phyloP scores from a whole-genome alignment of 2,113 vertebrate species.

The Podiceps cristatus region DNA sequence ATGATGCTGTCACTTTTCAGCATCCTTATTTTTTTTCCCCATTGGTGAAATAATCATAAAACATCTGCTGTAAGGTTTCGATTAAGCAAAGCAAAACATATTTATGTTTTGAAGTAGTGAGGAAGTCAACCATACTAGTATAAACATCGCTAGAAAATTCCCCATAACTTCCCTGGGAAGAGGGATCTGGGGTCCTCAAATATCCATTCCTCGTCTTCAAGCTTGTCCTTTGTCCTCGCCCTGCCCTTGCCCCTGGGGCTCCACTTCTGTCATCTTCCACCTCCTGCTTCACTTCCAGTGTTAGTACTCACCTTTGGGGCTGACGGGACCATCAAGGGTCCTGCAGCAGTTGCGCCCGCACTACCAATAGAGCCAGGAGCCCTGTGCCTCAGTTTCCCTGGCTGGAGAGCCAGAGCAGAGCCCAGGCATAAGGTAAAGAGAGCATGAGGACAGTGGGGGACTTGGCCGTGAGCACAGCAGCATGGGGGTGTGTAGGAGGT shows the following conservation, averaged over 20 bases:
- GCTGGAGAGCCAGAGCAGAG: neutral
- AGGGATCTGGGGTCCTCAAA: neutral
- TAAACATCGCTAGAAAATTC: neutral
- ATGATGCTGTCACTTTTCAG: neutral
- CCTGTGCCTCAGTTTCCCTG: neutral
- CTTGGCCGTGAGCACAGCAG: neutral
- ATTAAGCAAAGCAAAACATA: slow-evolving; percentile 27
- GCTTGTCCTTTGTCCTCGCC: neutral
- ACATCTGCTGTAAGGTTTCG: neutral
- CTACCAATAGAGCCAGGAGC: neutral
- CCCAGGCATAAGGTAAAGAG: neutral
- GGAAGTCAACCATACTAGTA: neutral
- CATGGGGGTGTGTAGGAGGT: accelerated
- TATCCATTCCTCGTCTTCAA: neutral
- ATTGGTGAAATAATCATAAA: slow-evolving; percentile 16
- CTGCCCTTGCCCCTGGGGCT: neutral
- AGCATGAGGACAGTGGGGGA: accelerated
- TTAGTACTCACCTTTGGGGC: neutral
- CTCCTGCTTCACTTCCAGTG: neutral
- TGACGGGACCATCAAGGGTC: neutral
- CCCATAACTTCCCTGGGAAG: neutral
- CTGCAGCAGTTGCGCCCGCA: neutral
- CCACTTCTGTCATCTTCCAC: neutral
- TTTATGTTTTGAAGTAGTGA: neutral
- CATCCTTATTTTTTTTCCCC: neutral